These are phyloP conservation scores for Apostichopus parvimensis DNA, from an alignment of 35 echinoderm and acorn worm genomes.

Conservation along the genomic window DNA sequence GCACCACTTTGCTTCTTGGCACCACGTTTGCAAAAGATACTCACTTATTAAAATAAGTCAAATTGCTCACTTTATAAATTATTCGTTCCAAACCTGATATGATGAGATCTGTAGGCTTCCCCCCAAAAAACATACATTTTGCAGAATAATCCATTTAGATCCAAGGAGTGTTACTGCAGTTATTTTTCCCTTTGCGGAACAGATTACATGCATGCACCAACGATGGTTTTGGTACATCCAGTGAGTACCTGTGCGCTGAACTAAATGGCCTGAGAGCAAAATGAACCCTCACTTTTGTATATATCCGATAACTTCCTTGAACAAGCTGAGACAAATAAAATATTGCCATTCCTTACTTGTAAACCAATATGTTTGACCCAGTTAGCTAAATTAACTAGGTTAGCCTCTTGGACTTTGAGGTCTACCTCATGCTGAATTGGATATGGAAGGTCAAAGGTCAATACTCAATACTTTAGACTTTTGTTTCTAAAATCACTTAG, in stretches of 20 bases:
- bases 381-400: constrained; percentile 59
- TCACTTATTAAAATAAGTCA: no score
- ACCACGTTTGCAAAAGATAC: no score
- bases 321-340: constrained; percentile 30
- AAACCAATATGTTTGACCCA: constrained; percentile 49
- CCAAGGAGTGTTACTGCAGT: background rate
- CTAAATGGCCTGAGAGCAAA: constrained; percentile 24
- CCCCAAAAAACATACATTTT: background rate
- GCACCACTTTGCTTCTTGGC: no score
- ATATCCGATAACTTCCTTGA: constrained; percentile 16
- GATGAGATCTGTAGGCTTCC: background rate
- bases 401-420: constrained; percentile 46
- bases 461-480: background rate
- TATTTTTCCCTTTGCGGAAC: background rate
- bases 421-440: constrained; percentile 46
- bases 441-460: constrained; percentile 45
- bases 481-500: no score
- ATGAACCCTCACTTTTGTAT: background rate
- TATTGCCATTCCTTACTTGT: constrained; percentile 34
- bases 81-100: background rate
- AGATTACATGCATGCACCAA: background rate
- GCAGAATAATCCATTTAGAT: background rate
- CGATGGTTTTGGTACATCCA: background rate
- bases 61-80: no score
- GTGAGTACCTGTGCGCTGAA: background rate